Base-by-base conservation (phyloP, 2,113 vertebrate genomes). In the Tragulus kanchil region DNA sequence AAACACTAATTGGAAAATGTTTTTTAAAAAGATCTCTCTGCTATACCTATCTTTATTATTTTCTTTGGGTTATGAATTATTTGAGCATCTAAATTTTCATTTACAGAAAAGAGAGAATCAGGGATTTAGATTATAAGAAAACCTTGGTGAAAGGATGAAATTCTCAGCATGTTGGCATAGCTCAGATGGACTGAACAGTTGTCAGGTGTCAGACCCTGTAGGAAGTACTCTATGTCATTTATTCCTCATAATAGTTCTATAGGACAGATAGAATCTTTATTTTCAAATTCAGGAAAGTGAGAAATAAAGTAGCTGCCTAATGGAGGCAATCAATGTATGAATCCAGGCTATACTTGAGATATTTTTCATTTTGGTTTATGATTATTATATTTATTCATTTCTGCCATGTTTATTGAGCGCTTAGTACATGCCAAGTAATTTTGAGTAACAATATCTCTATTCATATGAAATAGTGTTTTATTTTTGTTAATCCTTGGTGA, bases 231-330 rank as follows among this genome's bases (percentile, higher is more conserved):
- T 71, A 45, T 65, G n/a, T 85, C 31, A 86, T 48, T 81, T 93
- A 48, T 61, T 83, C 5, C 7, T 78, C 17, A 71, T 21, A 82
- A 45, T 54, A 73, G 91, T 73, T 89, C 17, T 56, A 36, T 12
- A n/a, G 67, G 45, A 42, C 48, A 84, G 28, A 23, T 73, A 25
- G 10, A 2, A 84, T 84, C 21, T 85, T 75, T 13, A 61, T 85
- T 90, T 95, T 77, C 36, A 85, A 88, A 86, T 28, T 16, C 3
- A 58, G 15, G 10, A 86, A 93, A 77, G 4, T 85, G 17, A 86
- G 19, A 94, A 87, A 77, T 83, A 89, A 97, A 93, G 6, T 64
- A 95, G 56, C 12, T 88, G 23, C 52, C 14, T 52, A 62, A 52
- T 36, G 23, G 58, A 75, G 67, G 81, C 36, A 90, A 25, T 28